These are phyloP conservation scores for Euthynnus affinis DNA, from an alignment of 2,797 vertebrate species.

Conservation along the genomic window DNA sequence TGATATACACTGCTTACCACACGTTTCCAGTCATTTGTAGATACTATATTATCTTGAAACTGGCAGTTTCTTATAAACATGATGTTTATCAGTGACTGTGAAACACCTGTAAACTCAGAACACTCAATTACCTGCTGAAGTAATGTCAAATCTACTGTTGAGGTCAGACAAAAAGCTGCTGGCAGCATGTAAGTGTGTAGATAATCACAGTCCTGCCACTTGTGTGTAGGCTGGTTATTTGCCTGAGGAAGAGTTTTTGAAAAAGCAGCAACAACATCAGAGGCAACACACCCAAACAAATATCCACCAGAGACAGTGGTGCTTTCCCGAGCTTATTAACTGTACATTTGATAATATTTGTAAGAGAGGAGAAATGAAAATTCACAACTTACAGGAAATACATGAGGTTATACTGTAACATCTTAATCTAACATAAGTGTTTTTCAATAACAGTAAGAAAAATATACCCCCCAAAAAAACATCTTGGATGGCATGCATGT, in stretches of 20 bases:
- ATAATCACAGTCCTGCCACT: slow-evolving; percentile 47
- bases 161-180: slow-evolving; percentile 54
- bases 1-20: not conserved
- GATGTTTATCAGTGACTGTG: slow-evolving; percentile 6
- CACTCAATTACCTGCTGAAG: slow-evolving; percentile 13
- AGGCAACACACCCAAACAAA: slow-evolving; percentile 65
- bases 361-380: slow-evolving; percentile 31
- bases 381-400: slow-evolving; percentile 13
- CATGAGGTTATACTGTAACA: slow-evolving; percentile 28
- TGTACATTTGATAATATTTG: slow-evolving; percentile 55
- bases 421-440: slow-evolving; percentile 13
- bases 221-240: slow-evolving; percentile 59
- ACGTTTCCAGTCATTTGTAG: not conserved
- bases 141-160: slow-evolving; percentile 37
- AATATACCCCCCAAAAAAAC: not conserved
- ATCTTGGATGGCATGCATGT: not conserved
- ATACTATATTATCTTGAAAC: not conserved
- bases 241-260: slow-evolving; percentile 59
- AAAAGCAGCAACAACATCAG: slow-evolving; percentile 61
- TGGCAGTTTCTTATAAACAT: not conserved
- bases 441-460: slow-evolving; percentile 5
- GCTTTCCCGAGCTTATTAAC: slow-evolving; percentile 47
- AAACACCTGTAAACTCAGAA: slow-evolving; percentile 10
- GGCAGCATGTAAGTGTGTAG: slow-evolving; percentile 51
- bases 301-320: slow-evolving; percentile 58